These are phyloP conservation scores for Eueides isabella DNA, from an alignment of 1,140 invertebrate species.

Conservation along the genomic window DNA sequence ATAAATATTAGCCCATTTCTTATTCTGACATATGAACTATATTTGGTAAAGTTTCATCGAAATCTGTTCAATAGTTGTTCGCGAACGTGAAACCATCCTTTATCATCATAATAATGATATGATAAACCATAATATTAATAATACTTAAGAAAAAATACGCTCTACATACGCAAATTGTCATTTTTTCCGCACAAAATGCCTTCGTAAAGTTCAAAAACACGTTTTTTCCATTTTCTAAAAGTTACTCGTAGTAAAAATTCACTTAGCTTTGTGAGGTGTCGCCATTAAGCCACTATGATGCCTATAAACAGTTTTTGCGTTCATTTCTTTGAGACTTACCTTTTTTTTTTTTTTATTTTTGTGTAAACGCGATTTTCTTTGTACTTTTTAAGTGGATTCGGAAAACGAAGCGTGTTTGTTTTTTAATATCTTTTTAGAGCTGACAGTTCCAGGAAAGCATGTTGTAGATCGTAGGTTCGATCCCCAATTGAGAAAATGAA, in stretches of 20 bases:
- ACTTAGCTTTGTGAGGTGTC: constrained; percentile 13
- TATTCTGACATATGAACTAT: too few species aligned
- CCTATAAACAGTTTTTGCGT: constrained; percentile 1
- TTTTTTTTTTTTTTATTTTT: background rate
- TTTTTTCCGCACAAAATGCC: background rate
- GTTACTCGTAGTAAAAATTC: constrained; percentile 6
- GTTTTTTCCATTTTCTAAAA: constrained; percentile 29
- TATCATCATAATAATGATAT: too few species aligned
- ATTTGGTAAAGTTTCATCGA: too few species aligned
- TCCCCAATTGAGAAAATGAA: too few species aligned
- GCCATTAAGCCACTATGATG: constrained; percentile 4
- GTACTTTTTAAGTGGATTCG: background rate
- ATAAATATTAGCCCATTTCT: too few species aligned
- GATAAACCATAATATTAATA: too few species aligned
- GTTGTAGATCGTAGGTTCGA: too few species aligned
- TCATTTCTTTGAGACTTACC: background rate
- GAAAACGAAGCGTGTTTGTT: too few species aligned
- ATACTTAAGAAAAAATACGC: background rate
- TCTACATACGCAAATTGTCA: background rate
- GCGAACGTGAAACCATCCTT: too few species aligned
- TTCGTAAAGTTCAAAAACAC: constrained; percentile 19
- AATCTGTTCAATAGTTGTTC: too few species aligned
- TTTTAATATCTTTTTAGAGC: too few species aligned
- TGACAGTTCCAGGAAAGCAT: too few species aligned
- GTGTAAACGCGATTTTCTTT: background rate